Evolutionary conservation across 2,888 invertebrate species (phyloP).

Genomic region (Drosophila anceps): DNA sequence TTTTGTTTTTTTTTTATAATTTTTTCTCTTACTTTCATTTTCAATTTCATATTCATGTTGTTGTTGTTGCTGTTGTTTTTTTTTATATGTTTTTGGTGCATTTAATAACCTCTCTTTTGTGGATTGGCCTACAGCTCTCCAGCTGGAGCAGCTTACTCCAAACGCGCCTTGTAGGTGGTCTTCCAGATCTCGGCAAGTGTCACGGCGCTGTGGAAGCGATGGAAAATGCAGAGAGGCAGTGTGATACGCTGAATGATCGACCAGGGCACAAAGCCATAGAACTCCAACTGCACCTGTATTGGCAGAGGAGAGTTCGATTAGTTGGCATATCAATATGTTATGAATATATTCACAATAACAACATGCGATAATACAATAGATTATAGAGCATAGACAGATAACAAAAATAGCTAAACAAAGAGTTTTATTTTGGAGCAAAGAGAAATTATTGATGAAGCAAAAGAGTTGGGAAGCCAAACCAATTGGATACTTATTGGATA

Average conservation of each 20-base stretch:
- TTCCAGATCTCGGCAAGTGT: slow-evolving; percentile 98
- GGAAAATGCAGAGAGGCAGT: slow-evolving; percentile 97
- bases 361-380: slow-evolving; percentile 18
- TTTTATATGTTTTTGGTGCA: slow-evolving; percentile 57
- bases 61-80: slow-evolving; percentile 39
- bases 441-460: no score
- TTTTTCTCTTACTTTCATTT: not conserved
- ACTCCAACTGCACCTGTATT: slow-evolving; percentile 91
- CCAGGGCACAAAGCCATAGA: slow-evolving; percentile 97
- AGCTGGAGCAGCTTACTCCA: slow-evolving; percentile 88
- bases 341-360: not conserved
- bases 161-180: slow-evolving; percentile 95
- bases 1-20: not conserved
- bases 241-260: slow-evolving; percentile 96
- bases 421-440: not conserved
- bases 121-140: slow-evolving; percentile 13
- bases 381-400: not conserved
- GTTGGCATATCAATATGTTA: not conserved
- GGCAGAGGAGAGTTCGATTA: not conserved
- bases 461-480: no score
- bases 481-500: no score
- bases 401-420: not conserved
- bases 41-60: slow-evolving; percentile 7
- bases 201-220: slow-evolving; percentile 97
- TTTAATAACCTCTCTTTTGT: slow-evolving; percentile 49